These are phyloP conservation scores for Mesoligia furuncula DNA, from an alignment of 2,888 invertebrate species.

Conservation along the genomic window DNA sequence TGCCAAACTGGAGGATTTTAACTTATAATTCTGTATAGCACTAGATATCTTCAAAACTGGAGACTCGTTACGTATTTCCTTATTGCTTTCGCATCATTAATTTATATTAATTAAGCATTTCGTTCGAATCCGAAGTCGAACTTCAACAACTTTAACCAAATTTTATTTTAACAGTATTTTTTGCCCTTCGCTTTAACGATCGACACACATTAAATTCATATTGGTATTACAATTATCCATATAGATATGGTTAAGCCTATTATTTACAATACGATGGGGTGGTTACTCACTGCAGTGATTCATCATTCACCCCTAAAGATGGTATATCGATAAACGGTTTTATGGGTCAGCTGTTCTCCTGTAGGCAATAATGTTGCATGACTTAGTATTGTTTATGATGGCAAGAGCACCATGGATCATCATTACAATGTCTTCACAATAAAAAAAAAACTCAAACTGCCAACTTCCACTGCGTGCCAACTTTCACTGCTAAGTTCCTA, in stretches of 20 bases:
- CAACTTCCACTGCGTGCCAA: not conserved
- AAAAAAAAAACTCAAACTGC: not conserved
- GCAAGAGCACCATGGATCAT: not conserved
- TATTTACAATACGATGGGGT: conserved; percentile 38
- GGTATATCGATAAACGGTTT: conserved; percentile 55
- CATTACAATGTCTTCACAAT: not conserved
- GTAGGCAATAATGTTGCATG: conserved; percentile 25
- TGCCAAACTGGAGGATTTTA: not conserved
- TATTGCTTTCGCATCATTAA: not conserved
- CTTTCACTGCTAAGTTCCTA: not conserved
- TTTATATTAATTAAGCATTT: not conserved
- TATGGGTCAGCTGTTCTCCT: conserved; percentile 56
- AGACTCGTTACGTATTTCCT: not conserved
- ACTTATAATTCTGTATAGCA: not conserved
- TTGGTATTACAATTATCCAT: conserved; percentile 23
- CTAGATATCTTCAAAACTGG: not conserved
- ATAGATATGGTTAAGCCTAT: conserved; percentile 18
- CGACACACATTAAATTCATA: not conserved
- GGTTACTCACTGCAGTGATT: conserved; percentile 60
- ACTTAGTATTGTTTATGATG: conserved; percentile 20
- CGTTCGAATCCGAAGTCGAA: not conserved
- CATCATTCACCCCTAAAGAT: conserved; percentile 66
- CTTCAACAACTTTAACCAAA: not conserved
- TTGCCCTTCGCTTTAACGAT: not conserved
- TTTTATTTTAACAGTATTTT: not conserved